Conservation (phyloP, 1,140 invertebrate genomes). For the Dreissena polymorpha region DNA sequence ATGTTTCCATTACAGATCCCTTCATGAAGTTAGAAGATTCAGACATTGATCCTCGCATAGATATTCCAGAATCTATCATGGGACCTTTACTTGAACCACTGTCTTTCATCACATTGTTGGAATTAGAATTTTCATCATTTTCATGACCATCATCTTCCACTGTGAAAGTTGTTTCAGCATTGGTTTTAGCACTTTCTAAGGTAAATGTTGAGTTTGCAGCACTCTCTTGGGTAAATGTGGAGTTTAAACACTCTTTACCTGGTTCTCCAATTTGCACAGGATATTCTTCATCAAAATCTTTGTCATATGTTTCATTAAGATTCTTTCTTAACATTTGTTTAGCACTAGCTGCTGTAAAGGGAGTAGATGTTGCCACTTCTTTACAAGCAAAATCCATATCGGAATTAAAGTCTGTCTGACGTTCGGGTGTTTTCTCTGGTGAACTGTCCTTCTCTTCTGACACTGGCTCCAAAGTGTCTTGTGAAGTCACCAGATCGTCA, state of each 20-base stretch:
- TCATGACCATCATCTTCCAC: conserved; percentile 23
- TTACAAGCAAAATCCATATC: conserved; percentile 38
- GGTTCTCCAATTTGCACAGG: background rate
- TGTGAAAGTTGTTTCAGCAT: conserved; percentile 29
- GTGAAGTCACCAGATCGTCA: conserved; percentile 36
- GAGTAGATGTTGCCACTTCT: conserved; percentile 42
- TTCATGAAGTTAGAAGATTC: conserved; percentile 20
- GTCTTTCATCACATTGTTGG: background rate
- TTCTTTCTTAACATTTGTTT: background rate
- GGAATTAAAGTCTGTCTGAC: conserved; percentile 37
- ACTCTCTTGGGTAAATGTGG: conserved; percentile 26
- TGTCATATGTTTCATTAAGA: conserved; percentile 45
- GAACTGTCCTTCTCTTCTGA: conserved; percentile 39
- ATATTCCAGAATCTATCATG: conserved; percentile 44
- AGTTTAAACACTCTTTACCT: conserved; percentile 32
- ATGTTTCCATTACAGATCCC: conserved; percentile 27
- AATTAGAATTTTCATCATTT: background rate
- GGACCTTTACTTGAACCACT: conserved; percentile 10
- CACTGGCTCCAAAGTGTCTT: conserved; percentile 41
- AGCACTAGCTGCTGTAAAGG: conserved; percentile 12
- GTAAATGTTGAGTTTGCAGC: conserved; percentile 11
- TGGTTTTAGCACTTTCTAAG: background rate
- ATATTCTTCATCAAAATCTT: conserved; percentile 19
- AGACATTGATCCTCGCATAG: conserved; percentile 36
- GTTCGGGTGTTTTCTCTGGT: conserved; percentile 23